Conservation (phyloP, 2,888 invertebrate genomes). For the Sabatieria punctata region DNA sequence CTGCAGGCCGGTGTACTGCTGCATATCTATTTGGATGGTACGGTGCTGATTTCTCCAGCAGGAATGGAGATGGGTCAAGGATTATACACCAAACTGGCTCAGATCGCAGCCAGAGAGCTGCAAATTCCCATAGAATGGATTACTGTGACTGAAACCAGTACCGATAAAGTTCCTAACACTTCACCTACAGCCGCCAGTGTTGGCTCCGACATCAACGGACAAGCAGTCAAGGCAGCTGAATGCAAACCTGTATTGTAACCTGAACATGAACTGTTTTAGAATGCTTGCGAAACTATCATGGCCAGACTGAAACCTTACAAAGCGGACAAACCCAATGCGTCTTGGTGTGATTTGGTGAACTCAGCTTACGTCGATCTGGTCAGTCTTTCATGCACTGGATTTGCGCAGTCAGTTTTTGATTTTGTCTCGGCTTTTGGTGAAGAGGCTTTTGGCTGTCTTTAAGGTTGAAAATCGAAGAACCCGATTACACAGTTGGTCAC, state of each 20-base stretch:
- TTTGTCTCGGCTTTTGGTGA: background rate
- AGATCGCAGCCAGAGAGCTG: slow-evolving; percentile 37
- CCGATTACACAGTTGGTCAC: too few species aligned
- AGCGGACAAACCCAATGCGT: slow-evolving; percentile 54
- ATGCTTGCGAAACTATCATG: slow-evolving; percentile 58
- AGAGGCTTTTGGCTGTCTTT: too few species aligned
- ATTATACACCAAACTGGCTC: slow-evolving; percentile 82
- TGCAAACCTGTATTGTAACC: background rate
- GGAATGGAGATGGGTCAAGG: slow-evolving; percentile 98
- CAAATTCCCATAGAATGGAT: slow-evolving; percentile 9
- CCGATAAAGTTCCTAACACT: slow-evolving; percentile 78
- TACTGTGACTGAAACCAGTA: slow-evolving; percentile 54
- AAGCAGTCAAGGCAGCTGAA: slow-evolving; percentile 48
- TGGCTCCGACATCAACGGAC: slow-evolving; percentile 73
- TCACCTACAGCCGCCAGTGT: slow-evolving; percentile 73
- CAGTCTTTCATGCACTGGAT: slow-evolving; percentile 64
- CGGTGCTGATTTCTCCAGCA: slow-evolving; percentile 61
- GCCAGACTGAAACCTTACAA: slow-evolving; percentile 57
- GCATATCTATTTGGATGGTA: slow-evolving; percentile 56
- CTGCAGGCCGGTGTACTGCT: slow-evolving; percentile 57
- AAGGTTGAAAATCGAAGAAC: too few species aligned
- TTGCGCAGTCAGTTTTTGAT: slow-evolving; percentile 40
- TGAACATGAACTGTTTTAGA: slow-evolving; percentile 34
- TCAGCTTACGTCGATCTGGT: slow-evolving; percentile 58
- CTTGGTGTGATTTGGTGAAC: slow-evolving; percentile 68